These are phyloP conservation scores for Aphelenchoides bicaudatus DNA, from an alignment of 2,888 invertebrate genomes.

Conservation along the genomic window DNA sequence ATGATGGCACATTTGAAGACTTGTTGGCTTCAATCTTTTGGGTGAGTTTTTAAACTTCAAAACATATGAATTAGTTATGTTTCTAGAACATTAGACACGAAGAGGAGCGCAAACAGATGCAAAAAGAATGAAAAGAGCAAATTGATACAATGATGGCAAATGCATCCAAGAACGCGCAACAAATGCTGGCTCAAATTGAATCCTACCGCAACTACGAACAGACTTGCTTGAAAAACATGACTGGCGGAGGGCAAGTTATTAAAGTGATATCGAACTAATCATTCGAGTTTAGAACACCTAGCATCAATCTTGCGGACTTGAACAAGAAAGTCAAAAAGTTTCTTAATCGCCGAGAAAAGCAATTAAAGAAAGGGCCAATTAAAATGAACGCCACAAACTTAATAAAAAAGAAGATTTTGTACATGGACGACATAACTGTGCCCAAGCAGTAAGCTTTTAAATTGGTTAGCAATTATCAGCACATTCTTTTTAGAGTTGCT, in stretches of 20 bases:
- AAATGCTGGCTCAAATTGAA: slow-evolving; percentile 5
- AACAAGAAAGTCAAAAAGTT: slow-evolving; percentile 23
- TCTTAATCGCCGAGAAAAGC: slow-evolving; percentile 12
- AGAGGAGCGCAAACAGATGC: not conserved
- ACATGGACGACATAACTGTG: slow-evolving; percentile 11
- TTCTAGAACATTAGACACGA: slow-evolving; percentile 15
- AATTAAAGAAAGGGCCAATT: slow-evolving; percentile 15
- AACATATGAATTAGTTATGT: not conserved
- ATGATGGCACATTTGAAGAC: not conserved
- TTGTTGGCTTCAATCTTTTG: not conserved
- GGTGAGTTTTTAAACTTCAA: not conserved
- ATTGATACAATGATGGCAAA: not conserved
- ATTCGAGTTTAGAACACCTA: not conserved
- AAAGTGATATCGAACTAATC: not conserved
- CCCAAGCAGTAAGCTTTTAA: slow-evolving; percentile 9
- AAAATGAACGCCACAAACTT: slow-evolving; percentile 27
- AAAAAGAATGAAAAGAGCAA: not conserved
- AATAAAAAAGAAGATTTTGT: slow-evolving; percentile 20
- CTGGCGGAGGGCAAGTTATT: not conserved
- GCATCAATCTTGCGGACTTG: not conserved
- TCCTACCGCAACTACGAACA: slow-evolving; percentile 2
- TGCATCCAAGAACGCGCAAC: slow-evolving; percentile 2
- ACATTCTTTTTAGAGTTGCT: slow-evolving; percentile 11
- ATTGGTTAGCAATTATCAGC: not conserved
- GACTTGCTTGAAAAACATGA: slow-evolving; percentile 9